Evolutionary conservation across 2,888 invertebrate genomes (phyloP).

Genomic region (Monoplex corrugatus): DNA sequence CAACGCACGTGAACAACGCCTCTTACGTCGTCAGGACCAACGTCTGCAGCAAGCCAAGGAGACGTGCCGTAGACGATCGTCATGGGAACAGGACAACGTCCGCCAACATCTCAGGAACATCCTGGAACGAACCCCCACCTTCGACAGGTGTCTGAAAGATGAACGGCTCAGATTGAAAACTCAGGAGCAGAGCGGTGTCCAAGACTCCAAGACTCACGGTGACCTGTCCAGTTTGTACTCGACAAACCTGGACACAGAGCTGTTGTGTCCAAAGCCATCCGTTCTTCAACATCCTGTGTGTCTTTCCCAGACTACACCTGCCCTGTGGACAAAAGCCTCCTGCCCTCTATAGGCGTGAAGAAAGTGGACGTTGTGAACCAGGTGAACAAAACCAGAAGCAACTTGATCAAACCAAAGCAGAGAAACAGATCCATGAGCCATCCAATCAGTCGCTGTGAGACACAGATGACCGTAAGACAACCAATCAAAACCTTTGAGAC

Average conservation of each 20-base stretch:
- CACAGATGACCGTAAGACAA: too few relatives aligned
- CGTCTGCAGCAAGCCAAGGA: slow-evolving; percentile 27
- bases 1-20: slow-evolving; percentile 39
- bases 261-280: not conserved
- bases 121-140: slow-evolving; percentile 28
- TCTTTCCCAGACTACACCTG: not conserved
- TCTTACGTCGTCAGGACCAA: not conserved
- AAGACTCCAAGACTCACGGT: not conserved
- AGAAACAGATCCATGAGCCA: too few relatives aligned
- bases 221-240: not conserved
- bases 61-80: not conserved
- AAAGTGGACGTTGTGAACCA: too few relatives aligned
- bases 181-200: not conserved
- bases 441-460: too few relatives aligned
- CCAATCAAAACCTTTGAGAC: too few relatives aligned
- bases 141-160: slow-evolving; percentile 30
- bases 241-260: not conserved
- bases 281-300: not conserved
- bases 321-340: too few relatives aligned
- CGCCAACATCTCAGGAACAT: slow-evolving; percentile 2
- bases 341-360: too few relatives aligned
- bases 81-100: slow-evolving; percentile 35
- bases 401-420: too few relatives aligned
- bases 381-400: too few relatives aligned
- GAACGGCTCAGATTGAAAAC: not conserved